These are phyloP conservation scores for Agonopterix subpropinquella DNA, from an alignment of 2,888 invertebrate genomes.

Conservation along the genomic window DNA sequence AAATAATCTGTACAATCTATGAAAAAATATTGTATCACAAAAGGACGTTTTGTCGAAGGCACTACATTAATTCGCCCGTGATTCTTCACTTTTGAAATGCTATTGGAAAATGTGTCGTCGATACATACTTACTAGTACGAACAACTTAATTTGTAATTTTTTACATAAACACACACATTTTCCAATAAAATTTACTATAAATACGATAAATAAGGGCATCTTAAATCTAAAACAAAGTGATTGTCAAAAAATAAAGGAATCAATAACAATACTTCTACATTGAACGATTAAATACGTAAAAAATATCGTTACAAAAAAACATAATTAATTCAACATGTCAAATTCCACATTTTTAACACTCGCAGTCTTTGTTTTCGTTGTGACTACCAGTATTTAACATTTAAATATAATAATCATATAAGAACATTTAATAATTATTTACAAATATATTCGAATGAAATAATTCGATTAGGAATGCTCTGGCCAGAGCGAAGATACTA, in stretches of 20 bases:
- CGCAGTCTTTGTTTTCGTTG: conserved; percentile 74
- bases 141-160: no score
- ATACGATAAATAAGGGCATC: conserved; percentile 11
- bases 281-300: conserved; percentile 58
- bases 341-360: conserved; percentile 49
- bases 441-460: conserved; percentile 62
- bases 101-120: no score
- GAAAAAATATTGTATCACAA: conserved; percentile 69
- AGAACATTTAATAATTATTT: conserved; percentile 39
- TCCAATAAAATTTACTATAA: conserved; percentile 9
- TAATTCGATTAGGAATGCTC: conserved; percentile 59
- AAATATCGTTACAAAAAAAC: conserved; percentile 42
- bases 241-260: conserved; percentile 69
- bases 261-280: conserved; percentile 45
- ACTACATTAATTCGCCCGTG: conserved; percentile 32
- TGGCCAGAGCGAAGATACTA: conserved; percentile 50
- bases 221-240: conserved; percentile 49
- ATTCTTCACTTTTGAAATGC: neutral
- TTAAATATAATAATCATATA: conserved; percentile 22
- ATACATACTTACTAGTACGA: no score
- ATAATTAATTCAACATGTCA: conserved; percentile 45
- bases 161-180: neutral
- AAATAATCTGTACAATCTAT: conserved; percentile 69
- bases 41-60: conserved; percentile 69
- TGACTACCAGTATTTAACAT: conserved; percentile 64